Percentiles rank a stretch among this genome's conserved stretches.
Conservation (phyloP, 2,113 vertebrate species). For the Sylvia atricapilla region DNA sequence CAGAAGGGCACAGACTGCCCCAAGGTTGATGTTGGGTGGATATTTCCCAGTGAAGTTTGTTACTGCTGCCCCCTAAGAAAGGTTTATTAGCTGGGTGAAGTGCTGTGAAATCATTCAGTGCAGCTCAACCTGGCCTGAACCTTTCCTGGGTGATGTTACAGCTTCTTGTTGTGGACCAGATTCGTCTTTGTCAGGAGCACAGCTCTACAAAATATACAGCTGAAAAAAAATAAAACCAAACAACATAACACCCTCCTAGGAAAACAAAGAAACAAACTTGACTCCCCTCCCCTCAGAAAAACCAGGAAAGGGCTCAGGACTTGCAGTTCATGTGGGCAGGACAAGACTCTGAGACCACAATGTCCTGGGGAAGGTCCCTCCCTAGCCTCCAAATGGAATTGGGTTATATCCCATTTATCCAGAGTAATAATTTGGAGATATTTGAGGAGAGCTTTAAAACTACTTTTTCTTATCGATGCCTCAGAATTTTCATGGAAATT, state of each 20-base stretch:
- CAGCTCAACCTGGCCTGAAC: not conserved
- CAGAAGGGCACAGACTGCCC: not conserved
- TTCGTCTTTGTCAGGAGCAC: not conserved
- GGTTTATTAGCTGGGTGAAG: not conserved
- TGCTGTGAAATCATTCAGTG: not conserved
- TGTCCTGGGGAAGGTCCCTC: not conserved
- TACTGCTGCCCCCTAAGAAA: not conserved
- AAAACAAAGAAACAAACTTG: not conserved
- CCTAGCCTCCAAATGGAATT: not conserved
- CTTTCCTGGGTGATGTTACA: not conserved
- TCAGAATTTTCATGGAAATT: not conserved
- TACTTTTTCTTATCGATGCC: not conserved
- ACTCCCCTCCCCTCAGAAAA: not conserved
- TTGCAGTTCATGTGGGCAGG: not conserved
- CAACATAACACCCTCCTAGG: fast-evolving
- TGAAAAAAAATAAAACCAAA: not conserved
- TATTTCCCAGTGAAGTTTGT: not conserved
- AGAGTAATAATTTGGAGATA: no score
- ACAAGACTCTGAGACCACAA: not conserved
- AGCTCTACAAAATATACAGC: not conserved
- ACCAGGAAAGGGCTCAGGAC: not conserved
- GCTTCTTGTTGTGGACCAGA: fast-evolving
- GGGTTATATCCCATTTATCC: no score
- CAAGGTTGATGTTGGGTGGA: fast-evolving
- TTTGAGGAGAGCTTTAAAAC: not conserved